Base-by-base conservation (phyloP, 2,797 vertebrate genomes). In the Hephaestus fuliginosus region DNA sequence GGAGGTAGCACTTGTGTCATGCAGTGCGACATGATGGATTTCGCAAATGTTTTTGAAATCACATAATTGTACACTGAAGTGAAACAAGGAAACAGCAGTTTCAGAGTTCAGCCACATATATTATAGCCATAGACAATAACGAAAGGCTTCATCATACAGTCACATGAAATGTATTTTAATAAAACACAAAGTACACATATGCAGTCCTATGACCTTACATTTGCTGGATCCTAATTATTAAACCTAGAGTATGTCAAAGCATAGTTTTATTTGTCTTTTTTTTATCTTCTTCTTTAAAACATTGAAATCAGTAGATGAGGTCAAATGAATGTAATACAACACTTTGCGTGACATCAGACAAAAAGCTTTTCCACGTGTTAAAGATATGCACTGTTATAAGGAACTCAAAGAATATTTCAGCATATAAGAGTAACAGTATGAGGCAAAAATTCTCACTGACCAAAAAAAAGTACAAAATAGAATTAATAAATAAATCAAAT, bases 401-500 rank as follows among this genome's bases (percentile, higher is more conserved):
- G 91, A 93, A 91, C 89, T 92, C 91, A 93, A 93, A 93, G 86
- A 92, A 95, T 94, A 95, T 91, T 95, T 95, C 91, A 93, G 91
- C 94, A 94, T 94, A 95, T 93, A 95, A 90, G 90, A 95, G 86
- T 91, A 95, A 95, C 93, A 92, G 92, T 86, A 94, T 94, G 92
- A 95, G 88, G 94, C 92, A 93, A 93, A 92, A 90, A 87, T 75
- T 91, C 86, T 95, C 94, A 95, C 93, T 70, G 91, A 95, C 95
- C 91, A 89, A 93, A 91, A 87, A 93, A 92, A 94, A 94, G 92
- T 95, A 96, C 91, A 95, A 96, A 95, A 96, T 91, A 87, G 91
- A 96, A 94, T 96, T 95, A 96, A 96, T 96, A 96, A 96, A 96
- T 96, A 96, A 96, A 96, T 96, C 95, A 96, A 96, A 96, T 96